Percentiles rank a stretch among this genome's conserved stretches.
Conservation (phyloP, 2,797 vertebrate species). For the Sebastiscus albofasciatus region DNA sequence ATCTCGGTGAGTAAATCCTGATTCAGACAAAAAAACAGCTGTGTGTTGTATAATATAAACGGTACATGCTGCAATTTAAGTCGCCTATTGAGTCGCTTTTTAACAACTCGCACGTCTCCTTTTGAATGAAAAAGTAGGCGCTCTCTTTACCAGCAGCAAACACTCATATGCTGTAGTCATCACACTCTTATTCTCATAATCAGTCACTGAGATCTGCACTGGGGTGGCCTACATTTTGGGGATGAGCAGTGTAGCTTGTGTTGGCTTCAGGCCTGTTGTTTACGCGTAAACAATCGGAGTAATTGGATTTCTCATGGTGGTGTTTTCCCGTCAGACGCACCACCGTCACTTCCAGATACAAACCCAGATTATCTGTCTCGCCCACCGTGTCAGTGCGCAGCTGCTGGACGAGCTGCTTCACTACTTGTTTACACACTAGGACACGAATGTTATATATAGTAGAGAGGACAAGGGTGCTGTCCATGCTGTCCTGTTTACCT, state of each 20-base stretch:
- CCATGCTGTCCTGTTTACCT: no score
- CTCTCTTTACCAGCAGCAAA: slow-evolving; percentile 1
- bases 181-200: neutral
- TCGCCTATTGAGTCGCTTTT: neutral
- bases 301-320: slow-evolving; percentile 33
- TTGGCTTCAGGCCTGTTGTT: neutral
- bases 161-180: slow-evolving; percentile 1
- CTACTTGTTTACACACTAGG: neutral
- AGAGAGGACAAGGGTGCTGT: neutral
- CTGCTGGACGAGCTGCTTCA: neutral
- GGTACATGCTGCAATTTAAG: fast-evolving
- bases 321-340: slow-evolving; percentile 16
- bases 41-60: neutral
- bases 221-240: neutral
- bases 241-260: no score
- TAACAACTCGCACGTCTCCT: neutral
- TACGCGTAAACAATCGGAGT: slow-evolving; percentile 1
- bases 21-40: neutral
- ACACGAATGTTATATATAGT: neutral
- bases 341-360: slow-evolving; percentile 39
- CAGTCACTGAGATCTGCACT: neutral
- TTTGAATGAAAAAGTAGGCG: slow-evolving; percentile 18
- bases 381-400: slow-evolving; percentile 40
- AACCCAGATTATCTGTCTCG: slow-evolving; percentile 35
- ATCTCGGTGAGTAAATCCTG: slow-evolving; percentile 68